Evolutionary conservation across 2,797 vertebrate genomes (phyloP), one percentile per base, ranked within the genome.

Genomic region (Ceryle rudis): DNA sequence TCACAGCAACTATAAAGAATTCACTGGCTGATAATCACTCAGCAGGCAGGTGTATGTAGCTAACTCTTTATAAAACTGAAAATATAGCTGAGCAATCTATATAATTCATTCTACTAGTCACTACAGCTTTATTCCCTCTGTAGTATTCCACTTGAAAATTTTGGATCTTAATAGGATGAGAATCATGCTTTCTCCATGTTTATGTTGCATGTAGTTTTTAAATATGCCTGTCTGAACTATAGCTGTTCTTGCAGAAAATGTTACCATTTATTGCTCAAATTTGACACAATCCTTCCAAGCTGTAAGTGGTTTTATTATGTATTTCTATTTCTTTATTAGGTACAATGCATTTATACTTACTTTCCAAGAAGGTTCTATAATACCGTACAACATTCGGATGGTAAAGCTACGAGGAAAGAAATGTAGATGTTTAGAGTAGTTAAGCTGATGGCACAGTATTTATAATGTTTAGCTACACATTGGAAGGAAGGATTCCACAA

Each of bases 331-430:
- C 72, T 89, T 83, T 31, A 78, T 67, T 71, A 83, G 10, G 74
- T 74, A 83, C 14, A 58, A 7, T 81, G 57, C 23, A 42, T 33
- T 93, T 71, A 86, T 94, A 98, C 98, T 98, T 98, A 99, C 99
- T 98, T 98, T 99, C 99, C 90, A 99, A 86, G 98, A 99, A 99
- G 19, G 99, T 99, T 98, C 98, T 99, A 91, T 99, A 98, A 97
- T 99, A 99, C 89, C 97, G 98, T 33, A 99, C 99, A 93, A 99
- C 93, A 89, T 99, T 99, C 51, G 99, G 99, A 72, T 99, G 99
- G 62, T 84, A 98, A 97, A 99, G 99, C 99, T 99, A 58, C 29
- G 41, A 87, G 75, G 95, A 77, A 89, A 95, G 35, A 97, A 96
- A 72, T 62, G 26, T 3, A 73, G 61, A 52, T 46, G 10, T 60